phyloP scores from a whole-genome alignment of 2,113 vertebrate species.

The Campylomormyrus numenius region DNA sequence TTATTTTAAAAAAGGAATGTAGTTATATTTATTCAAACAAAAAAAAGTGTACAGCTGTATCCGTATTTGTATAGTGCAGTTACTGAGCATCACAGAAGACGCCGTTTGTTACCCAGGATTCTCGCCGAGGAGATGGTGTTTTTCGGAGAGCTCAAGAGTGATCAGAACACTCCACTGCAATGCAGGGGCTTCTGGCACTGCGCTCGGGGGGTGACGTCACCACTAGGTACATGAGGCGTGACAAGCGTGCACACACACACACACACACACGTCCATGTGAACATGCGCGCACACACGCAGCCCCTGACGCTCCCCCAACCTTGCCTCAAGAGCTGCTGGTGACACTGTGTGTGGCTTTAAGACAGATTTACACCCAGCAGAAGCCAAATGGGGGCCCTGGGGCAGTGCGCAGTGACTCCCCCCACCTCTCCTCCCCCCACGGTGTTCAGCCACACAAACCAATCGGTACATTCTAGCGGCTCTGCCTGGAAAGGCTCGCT shows the following conservation, averaged over 20 bases:
- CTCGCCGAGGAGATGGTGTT: neutral
- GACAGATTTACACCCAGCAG: slow-evolving; percentile 8
- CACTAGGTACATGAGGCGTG: neutral
- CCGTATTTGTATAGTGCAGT: neutral
- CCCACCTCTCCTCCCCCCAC: neutral
- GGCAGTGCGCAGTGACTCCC: neutral
- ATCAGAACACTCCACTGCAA: slow-evolving; percentile 6
- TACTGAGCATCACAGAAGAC: neutral
- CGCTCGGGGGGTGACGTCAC: slow-evolving; percentile 4
- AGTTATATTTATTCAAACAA: neutral
- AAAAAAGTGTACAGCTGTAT: neutral
- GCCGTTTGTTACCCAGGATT: neutral
- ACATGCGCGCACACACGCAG: neutral
- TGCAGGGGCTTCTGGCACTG: neutral
- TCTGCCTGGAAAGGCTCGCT: neutral
- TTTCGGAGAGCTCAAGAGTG: neutral
- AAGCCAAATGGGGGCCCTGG: neutral
- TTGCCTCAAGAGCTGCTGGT: neutral
- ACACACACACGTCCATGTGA: neutral
- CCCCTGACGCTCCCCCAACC: neutral
- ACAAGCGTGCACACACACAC: neutral
- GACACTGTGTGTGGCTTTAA: neutral
- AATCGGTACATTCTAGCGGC: neutral
- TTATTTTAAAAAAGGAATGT: neutral
- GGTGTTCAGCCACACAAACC: neutral